phyloP scores from a whole-genome alignment of 2,113 vertebrate genomes.

The human region DNA sequence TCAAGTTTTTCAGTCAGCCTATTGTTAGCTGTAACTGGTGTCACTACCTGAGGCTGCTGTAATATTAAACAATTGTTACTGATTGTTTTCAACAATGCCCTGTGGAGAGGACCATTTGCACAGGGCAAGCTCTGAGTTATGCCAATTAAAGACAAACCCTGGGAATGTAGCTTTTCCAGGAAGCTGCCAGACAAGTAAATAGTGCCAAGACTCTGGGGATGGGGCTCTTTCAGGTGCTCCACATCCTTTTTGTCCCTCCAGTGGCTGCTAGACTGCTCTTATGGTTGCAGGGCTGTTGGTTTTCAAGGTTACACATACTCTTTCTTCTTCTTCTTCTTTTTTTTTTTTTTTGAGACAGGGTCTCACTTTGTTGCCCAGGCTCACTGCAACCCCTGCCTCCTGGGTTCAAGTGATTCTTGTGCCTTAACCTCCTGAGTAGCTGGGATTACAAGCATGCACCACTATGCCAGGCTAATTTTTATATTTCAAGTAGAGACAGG shows the following conservation, averaged over 20 bases:
- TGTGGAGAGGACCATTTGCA: neutral
- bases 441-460: too few relatives aligned
- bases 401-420: too few relatives aligned
- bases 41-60: neutral
- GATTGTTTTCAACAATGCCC: neutral
- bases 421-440: too few relatives aligned
- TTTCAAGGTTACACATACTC: neutral
- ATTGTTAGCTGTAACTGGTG: neutral
- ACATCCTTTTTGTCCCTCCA: neutral
- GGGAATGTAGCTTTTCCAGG: neutral
- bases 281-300: neutral
- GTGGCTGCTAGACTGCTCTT: neutral
- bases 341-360: too few relatives aligned
- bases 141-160: neutral
- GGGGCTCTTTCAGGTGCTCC: neutral
- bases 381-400: too few relatives aligned
- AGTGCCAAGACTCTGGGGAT: neutral
- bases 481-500: too few relatives aligned
- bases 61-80: neutral
- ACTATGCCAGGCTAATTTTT: too few relatives aligned
- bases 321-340: neutral
- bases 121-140: neutral
- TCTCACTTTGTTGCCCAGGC: too few relatives aligned
- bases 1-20: neutral
- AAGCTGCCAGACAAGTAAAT: neutral